Percentiles rank a stretch among this genome's conserved stretches.
phyloP scores from a whole-genome alignment of 2,888 invertebrate genomes.

The Troides aeacus region DNA sequence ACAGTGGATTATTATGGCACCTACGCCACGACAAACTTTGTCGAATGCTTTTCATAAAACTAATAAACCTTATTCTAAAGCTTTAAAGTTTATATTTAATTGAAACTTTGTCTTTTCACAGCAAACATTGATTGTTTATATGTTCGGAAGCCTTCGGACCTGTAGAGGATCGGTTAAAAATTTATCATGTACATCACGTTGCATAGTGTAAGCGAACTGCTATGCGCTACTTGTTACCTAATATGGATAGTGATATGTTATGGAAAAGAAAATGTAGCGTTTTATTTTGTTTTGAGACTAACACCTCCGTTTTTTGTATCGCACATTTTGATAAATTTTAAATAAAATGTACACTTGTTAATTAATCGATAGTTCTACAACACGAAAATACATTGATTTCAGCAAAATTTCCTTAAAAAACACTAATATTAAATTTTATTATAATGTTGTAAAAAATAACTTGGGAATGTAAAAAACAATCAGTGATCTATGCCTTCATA shows the following conservation, averaged over 20 bases:
- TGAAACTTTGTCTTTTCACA: not conserved
- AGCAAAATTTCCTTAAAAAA: too few relatives aligned
- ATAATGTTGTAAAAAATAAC: too few relatives aligned
- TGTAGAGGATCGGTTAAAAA: constrained; percentile 37
- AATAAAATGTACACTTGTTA: too few relatives aligned
- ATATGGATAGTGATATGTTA: constrained; percentile 40
- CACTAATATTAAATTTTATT: too few relatives aligned
- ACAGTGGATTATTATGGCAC: constrained; percentile 43
- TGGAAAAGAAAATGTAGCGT: constrained; percentile 23
- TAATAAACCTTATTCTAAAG: constrained; percentile 16
- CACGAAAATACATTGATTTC: too few relatives aligned
- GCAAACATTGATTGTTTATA: constrained; percentile 48
- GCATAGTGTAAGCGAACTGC: constrained; percentile 38
- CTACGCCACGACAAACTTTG: constrained; percentile 42
- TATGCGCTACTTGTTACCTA: constrained; percentile 53
- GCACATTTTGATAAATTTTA: too few relatives aligned
- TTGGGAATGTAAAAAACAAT: too few relatives aligned
- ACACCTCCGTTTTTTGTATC: too few relatives aligned
- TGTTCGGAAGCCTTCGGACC: constrained; percentile 42
- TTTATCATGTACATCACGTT: constrained; percentile 45
- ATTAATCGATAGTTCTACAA: too few relatives aligned
- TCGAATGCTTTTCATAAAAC: constrained; percentile 36
- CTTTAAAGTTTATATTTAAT: constrained; percentile 12
- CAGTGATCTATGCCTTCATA: too few relatives aligned
- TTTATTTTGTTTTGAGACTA: not conserved